Base-by-base conservation (phyloP, 2,888 invertebrate species). In the Drosophila sordidapex region DNA sequence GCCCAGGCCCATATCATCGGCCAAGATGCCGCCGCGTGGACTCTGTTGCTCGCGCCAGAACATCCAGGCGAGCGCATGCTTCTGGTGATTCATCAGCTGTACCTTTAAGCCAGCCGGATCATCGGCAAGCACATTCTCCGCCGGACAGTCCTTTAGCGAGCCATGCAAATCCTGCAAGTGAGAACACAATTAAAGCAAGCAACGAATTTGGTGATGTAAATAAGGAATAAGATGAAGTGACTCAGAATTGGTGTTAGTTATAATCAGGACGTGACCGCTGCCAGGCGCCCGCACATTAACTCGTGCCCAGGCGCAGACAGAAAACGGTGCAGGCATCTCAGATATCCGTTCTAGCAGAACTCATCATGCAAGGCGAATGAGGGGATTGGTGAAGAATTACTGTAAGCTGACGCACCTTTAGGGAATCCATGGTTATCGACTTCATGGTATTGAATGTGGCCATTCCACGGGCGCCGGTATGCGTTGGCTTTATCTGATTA, bases 1-100 rank as follows among this genome's bases (percentile, higher is more conserved):
- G 15, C 93, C 93, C 27, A 93, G 79, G 2, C 93, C 93, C 93
- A 93, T 93, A 62, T 93, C 93, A 87, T 93, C 94, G 95, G 97
- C 97, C 58, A 99, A 94, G 81, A 99, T 97, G 18, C 99, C 99
- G 1, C 98, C 98, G 40, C 95, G 93, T 0, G 97, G 97, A 60
- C 95, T 96, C 92, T 98, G 97, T n/a, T 94, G 94, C 93, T 99
- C 99, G 27, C 99, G 94, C 98, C 98, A 99, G 27, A 94, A 89
- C 87, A 99, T 94, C 98, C 99, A 99, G 15, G 96, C 95, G 0
- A 99, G 93, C 0, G 97, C 99, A 87, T 96, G 96, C 76, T 95
- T 94, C 92, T 99, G 99, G 93, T 99, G 98, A 13, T 94, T 93
- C 96, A 98, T 96, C 5, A 99, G 93, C 11, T 93, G 75, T 0